A percentile compares a stretch with the other conserved stretches of the same genome.
phyloP scores from a whole-genome alignment of 2,113 vertebrate species.

The Pterocles burchelli region DNA sequence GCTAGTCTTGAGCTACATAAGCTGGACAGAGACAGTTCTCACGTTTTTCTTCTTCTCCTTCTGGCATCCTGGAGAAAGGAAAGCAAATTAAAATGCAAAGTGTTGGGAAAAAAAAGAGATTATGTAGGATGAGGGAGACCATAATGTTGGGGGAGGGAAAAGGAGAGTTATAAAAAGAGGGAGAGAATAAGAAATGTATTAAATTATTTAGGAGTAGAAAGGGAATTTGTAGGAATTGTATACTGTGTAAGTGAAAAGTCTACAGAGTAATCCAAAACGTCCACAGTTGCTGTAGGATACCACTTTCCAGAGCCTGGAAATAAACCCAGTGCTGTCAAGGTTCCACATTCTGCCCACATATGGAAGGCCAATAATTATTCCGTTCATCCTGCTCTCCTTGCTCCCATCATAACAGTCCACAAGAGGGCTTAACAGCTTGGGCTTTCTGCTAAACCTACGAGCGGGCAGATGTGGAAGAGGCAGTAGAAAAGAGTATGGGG shows the following conservation, averaged over 20 bases:
- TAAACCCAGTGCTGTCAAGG: not conserved
- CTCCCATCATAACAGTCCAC: not conserved
- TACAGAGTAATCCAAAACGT: not conserved
- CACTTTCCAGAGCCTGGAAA: not conserved
- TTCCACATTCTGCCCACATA: not conserved
- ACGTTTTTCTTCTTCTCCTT: not conserved
- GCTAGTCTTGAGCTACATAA: not conserved
- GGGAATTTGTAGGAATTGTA: not conserved
- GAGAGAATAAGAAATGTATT: not conserved
- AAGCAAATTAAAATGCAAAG: not conserved
- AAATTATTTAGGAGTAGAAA: not conserved
- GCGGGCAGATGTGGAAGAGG: not conserved
- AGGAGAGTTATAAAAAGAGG: not conserved
- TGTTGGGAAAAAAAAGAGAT: not conserved
- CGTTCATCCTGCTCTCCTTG: not conserved
- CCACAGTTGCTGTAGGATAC: not conserved
- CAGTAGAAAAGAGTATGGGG: not conserved
- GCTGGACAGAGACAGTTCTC: not conserved
- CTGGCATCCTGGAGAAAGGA: not conserved
- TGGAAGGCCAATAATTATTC: not conserved
- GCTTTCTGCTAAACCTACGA: not conserved
- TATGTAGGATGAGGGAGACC: not conserved
- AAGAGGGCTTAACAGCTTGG: constrained; percentile 32
- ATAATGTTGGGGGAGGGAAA: not conserved
- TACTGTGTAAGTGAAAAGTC: not conserved